Evolutionary conservation across 2,113 vertebrate genomes (phyloP), one percentile per base, ranked within the genome.

Genomic region (Peromyscus polionotus): DNA sequence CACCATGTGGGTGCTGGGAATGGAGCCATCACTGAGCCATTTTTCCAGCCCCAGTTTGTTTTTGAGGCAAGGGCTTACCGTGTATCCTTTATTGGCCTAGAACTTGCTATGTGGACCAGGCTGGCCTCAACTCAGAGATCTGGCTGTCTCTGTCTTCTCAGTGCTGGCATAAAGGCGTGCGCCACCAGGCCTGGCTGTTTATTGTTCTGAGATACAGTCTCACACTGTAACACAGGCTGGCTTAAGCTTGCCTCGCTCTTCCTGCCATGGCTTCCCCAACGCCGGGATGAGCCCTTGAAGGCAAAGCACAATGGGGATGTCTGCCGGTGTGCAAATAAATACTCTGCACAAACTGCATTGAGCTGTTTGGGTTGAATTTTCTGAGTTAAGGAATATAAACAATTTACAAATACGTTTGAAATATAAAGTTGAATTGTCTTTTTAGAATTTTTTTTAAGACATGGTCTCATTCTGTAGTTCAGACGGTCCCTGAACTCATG

Each of bases 351-450:
- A 9, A 59, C 45, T 61, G 39, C 42, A 42, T 42, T 42, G 42
- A 42, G 45, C 39, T 42, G 42, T 42, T 42, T 42, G 92, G 24
- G 31, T 63, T 70, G 77, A 83, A 59, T 90, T 96, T 28, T 70
- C 86, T 90, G 75, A 87, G 36, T 90, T 72, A 93, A 92, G 86
- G 79, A 92, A 86, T 36, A 28, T 57, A 65, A 88, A 73, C 42
- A 63, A 45, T 93, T 94, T 54, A 33, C 57, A 89, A 14, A 26
- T 57, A 83, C 80, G 39, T 39, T 59, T 17, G 80, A 61, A 83
- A 24, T 61, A 61, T 8, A 83, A 83, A 36, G 42, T 63, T 65
- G 51, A 33, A 57, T 79, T 85, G 12, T 86, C 57, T 63, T 94
- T 65, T 45, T 45, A 65, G 83, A 45, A 65, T 72, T 45, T 33